Evolutionary conservation across 2,797 vertebrate genomes (phyloP), one percentile per base, ranked within the genome.

Genomic region (Lagorchestes hirsutus): DNA sequence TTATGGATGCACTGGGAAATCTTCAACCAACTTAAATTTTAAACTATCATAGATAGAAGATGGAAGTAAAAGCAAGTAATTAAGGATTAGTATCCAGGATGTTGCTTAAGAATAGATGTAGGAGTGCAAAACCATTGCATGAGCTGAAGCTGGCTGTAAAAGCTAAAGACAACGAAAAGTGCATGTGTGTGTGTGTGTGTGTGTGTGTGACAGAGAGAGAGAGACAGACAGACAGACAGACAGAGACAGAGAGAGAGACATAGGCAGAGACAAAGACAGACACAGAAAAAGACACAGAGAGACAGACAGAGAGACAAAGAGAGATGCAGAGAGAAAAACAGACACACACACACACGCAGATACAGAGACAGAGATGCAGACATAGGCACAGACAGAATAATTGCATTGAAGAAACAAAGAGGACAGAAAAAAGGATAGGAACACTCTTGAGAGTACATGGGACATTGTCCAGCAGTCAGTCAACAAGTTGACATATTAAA

Each of bases 241-340:
- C 0, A 67, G 31, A n/a, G 4, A n/a, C 0, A 67, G 31, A 67
- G 13, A 67, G 4, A 62, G 31, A 62, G 59, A 62, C 0, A 34
- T 13, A 67, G 31, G 16, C 10, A 59, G 58, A 59, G 11, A 59
- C 2, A 59, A 12, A 62, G 3, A 67, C 3, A 67, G 5, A 18
- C 34, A 24, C 0, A n/a, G 34, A 5, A 52, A 52, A 52, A 67
- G 5, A 18, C 34, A 34, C 0, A 24, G 0, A n/a, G 34, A 5
- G 59, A 62, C 1, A 16, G 13, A n/a, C 3, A 34, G 1, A 62
- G 0, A n/a, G 31, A 67, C 0, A 31, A 2, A 34, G 3, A 12
- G 3, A 34, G 4, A 34, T 0, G 34, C 12, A 67, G 59, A 67
- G 0, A 62, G 3, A 62, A 12, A 62, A 2, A 62, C 12, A 62